Conservation (phyloP, 1,140 invertebrate genomes). For the Scaptomyza pallida region DNA sequence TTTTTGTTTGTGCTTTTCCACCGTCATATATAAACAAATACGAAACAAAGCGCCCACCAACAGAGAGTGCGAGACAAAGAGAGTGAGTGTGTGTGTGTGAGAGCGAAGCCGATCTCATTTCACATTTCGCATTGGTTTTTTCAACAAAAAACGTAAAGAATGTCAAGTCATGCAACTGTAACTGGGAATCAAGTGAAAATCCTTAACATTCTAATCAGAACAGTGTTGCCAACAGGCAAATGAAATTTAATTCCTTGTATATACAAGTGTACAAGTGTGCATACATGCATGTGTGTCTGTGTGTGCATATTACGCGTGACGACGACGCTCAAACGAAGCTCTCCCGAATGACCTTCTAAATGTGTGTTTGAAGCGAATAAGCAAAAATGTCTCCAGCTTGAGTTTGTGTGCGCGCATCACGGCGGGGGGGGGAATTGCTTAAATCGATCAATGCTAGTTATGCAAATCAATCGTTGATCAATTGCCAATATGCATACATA, state of each 20-base stretch:
- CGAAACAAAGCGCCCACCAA: conserved; percentile 52
- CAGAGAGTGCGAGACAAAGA: conserved; percentile 8
- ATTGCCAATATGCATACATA: conserved; percentile 25
- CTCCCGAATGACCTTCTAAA: conserved; percentile 21
- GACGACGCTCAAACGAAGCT: conserved; percentile 15
- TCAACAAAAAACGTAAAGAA: conserved; percentile 49
- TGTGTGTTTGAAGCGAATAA: conserved; percentile 5
- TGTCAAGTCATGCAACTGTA: conserved; percentile 12
- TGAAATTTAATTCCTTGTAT: conserved; percentile 33
- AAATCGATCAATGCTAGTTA: conserved; percentile 29
- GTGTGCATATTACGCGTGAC: conserved; percentile 9
- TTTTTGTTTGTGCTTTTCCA: conserved; percentile 26
- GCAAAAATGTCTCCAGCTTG: conserved; percentile 1
- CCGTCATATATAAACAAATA: conserved; percentile 71
- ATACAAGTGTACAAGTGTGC: conserved; percentile 2
- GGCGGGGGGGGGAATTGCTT: conserved; percentile 2
- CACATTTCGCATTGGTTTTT: no score
- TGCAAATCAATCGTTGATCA: conserved; percentile 18
- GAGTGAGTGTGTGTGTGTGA: background rate
- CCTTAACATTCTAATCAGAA: no score
- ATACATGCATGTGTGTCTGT: conserved; percentile 8
- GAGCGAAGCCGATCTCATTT: conserved; percentile 46
- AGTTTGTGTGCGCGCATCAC: background rate
- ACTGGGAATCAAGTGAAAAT: no score
- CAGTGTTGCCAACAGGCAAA: no score